Conservation (phyloP, 2,113 vertebrate genomes). For the Columba janthina region DNA sequence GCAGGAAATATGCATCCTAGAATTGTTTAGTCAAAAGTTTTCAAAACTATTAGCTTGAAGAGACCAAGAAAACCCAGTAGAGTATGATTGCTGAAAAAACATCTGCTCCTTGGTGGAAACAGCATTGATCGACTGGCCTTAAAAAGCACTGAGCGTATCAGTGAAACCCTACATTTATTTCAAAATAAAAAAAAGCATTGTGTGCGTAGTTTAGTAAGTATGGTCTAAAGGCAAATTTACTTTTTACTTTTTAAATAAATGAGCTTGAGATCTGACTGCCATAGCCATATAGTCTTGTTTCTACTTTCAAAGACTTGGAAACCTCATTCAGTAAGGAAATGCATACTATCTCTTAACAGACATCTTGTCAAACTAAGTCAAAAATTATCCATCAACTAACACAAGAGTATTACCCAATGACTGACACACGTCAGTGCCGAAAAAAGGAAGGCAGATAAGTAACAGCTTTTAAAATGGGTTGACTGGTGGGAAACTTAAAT, state of each 20-base stretch:
- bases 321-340: neutral
- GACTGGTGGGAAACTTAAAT: neutral
- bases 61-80: neutral
- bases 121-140: neutral
- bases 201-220: neutral
- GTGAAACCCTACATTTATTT: neutral
- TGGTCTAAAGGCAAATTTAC: neutral
- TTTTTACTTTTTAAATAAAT: no score
- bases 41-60: neutral
- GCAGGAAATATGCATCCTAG: neutral
- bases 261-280: neutral
- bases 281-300: neutral
- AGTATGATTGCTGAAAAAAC: neutral
- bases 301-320: neutral
- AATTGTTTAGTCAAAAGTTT: neutral
- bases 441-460: neutral
- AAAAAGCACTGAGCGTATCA: neutral
- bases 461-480: neutral
- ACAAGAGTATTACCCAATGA: neutral
- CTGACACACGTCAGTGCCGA: neutral
- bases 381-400: neutral
- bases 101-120: neutral
- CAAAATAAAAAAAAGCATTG: neutral
- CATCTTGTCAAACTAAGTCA: neutral
- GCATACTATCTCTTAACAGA: neutral